Base-by-base conservation (phyloP, 1,140 invertebrate species). In the Drosophila dunni region DNA sequence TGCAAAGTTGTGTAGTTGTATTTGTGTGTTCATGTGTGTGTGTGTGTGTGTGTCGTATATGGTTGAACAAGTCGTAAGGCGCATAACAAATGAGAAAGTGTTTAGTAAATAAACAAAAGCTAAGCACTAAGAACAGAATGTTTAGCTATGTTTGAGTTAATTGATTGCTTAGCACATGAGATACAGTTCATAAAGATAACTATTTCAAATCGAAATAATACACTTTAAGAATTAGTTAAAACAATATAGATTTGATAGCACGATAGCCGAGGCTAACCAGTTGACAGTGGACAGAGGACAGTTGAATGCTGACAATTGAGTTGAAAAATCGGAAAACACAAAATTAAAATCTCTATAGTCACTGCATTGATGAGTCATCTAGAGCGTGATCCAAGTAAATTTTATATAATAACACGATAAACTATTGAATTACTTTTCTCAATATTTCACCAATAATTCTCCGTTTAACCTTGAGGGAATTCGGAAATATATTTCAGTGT, bases 31-130 rank as follows among this genome's bases (percentile, higher is more conserved):
- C 46, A 29, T 60, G 40, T 60, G 34, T 42, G 48, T 13, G 57
- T 58, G 36, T 72, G 4, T 54, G 10, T 53, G 10, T 50, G 46
- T 64, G 58, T 60, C 24, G 15, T 29, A 42, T 56, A 40, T 40
- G 40, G 38, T 58, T 62, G 72, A 75, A 79, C 73, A 80, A 75
- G 74, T 86, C 70, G 46, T 78, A 66, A 85, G 64, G 76, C 76
- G 83, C 82, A 86, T 86, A 88, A 79, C 83, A 86, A 88, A 82
- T 79, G 60, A 68, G 65, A 86, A 76, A 76, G 58, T 75, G 54
- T 72, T 61, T 73, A 81, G 48, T 51, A 64, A 64, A 77, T 68
- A 62, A 79, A n/a, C 51, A 29, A 51, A 62, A 58, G 67, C 71
- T 75, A 67, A 81, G 48, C 68, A 53, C 78, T 85, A 75, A 64